These are phyloP conservation scores for Nowickia ferox DNA, from an alignment of 2,888 invertebrate species.

Conservation along the genomic window DNA sequence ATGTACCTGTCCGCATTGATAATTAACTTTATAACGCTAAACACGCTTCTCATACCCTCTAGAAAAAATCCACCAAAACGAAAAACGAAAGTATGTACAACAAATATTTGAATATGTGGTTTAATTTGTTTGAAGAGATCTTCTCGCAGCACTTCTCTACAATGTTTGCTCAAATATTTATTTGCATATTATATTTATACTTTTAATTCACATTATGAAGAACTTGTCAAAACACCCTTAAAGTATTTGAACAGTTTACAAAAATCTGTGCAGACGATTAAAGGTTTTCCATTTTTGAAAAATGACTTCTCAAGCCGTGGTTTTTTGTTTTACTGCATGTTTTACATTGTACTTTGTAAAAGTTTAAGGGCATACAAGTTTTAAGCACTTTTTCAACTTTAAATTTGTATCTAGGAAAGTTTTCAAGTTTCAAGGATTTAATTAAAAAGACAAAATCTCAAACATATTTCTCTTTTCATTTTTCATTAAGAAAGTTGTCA, in stretches of 20 bases:
- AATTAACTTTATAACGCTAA: constrained; percentile 69
- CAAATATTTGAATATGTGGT: constrained; percentile 62
- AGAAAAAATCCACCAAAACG: neutral
- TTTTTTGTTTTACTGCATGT: constrained; percentile 20
- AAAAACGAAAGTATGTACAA: neutral
- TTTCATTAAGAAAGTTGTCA: constrained; percentile 64
- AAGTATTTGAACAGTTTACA: constrained; percentile 17
- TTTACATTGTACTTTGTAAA: constrained; percentile 24
- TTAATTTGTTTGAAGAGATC: constrained; percentile 25
- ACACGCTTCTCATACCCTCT: constrained; percentile 60
- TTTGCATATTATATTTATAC: neutral
- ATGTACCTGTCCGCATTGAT: constrained; percentile 69
- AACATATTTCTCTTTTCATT: constrained; percentile 23
- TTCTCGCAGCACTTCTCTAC: neutral
- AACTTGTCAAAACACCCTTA: constrained; percentile 45
- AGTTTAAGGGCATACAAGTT: constrained; percentile 53
- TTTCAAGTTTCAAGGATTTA: constrained; percentile 56
- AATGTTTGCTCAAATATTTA: neutral
- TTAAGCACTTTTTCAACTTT: constrained; percentile 59
- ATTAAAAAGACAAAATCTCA: constrained; percentile 45
- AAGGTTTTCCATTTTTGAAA: constrained; percentile 44
- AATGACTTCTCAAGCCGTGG: constrained; percentile 51
- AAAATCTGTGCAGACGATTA: constrained; percentile 46
- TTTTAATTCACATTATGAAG: neutral
- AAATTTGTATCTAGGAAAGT: constrained; percentile 34